Conservation (phyloP, 2,797 vertebrate genomes). For the Thunnus albacares region DNA sequence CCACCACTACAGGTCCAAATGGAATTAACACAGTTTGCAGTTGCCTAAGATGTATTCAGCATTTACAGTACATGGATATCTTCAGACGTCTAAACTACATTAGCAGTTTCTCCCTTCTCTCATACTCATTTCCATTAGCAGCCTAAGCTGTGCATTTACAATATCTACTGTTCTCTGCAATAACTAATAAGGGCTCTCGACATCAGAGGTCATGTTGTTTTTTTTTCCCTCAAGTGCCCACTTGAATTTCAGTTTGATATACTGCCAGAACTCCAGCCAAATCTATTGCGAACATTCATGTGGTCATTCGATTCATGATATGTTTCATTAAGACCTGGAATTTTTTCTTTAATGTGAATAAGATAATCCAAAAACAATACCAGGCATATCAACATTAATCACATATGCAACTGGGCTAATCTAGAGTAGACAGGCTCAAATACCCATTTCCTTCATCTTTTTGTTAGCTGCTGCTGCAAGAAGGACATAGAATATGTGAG, state of each 20-base stretch:
- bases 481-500: conserved; percentile 41
- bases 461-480: conserved; percentile 33
- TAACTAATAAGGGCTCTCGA: conserved; percentile 51
- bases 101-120: conserved; percentile 49
- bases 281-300: background rate
- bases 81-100: conserved; percentile 58
- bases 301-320: background rate
- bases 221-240: conserved; percentile 32
- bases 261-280: conserved; percentile 13
- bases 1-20: conserved; percentile 64
- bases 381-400: conserved; percentile 35
- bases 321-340: conserved; percentile 6
- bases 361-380: conserved; percentile 36
- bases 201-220: conserved; percentile 45
- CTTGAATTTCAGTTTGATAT: conserved; percentile 35
- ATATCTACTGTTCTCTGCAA: conserved; percentile 40
- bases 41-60: conserved; percentile 49
- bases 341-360: background rate
- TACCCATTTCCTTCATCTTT: conserved; percentile 35
- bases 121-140: conserved; percentile 56
- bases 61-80: conserved; percentile 35
- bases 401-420: conserved; percentile 45
- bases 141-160: conserved; percentile 58
- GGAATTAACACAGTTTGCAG: conserved; percentile 69
- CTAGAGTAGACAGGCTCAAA: conserved; percentile 17